phyloP scores from a whole-genome alignment of 2,113 vertebrate genomes.

The Myrmecobius fasciatus region DNA sequence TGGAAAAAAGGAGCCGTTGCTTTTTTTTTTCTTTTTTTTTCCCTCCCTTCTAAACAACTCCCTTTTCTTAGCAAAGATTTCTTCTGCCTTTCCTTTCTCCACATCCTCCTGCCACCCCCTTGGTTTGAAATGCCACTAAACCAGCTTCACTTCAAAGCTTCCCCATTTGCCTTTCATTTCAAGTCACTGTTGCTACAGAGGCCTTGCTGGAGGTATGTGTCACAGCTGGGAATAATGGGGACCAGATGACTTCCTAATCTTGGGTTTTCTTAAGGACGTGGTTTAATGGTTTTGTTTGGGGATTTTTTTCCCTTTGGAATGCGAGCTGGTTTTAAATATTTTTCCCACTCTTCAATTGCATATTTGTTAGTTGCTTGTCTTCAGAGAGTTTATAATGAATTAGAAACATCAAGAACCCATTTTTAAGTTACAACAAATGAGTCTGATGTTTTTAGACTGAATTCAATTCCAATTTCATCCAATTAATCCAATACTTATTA shows the following conservation, averaged over 20 bases:
- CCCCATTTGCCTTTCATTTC: slow-evolving; percentile 65
- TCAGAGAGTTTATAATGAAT: slow-evolving; percentile 54
- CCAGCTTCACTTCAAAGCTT: slow-evolving; percentile 72
- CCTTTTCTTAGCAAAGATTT: neutral
- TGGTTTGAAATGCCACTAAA: slow-evolving; percentile 69
- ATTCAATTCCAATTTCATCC: neutral
- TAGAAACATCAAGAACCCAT: slow-evolving; percentile 40
- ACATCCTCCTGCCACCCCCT: slow-evolving; percentile 62
- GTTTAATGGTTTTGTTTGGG: slow-evolving; percentile 76
- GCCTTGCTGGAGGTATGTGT: slow-evolving; percentile 66
- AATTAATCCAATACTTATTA: slow-evolving; percentile 20
- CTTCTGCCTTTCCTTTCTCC: slow-evolving; percentile 34
- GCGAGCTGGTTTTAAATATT: slow-evolving; percentile 70
- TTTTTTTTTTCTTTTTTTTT: neutral
- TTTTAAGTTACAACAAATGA: slow-evolving; percentile 37
- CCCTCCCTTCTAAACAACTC: neutral
- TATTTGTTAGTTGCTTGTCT: slow-evolving; percentile 59
- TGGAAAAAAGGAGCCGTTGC: slow-evolving; percentile 7
- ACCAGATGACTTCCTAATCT: slow-evolving; percentile 75
- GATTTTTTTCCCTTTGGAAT: slow-evolving; percentile 78
- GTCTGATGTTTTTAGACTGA: neutral
- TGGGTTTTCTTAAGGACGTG: slow-evolving; percentile 78
- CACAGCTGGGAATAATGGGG: slow-evolving; percentile 76
- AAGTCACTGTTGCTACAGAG: slow-evolving; percentile 64
- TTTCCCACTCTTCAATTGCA: slow-evolving; percentile 57